phyloP scores from a whole-genome alignment of 2,888 invertebrate species.

The Athalia rosae region DNA sequence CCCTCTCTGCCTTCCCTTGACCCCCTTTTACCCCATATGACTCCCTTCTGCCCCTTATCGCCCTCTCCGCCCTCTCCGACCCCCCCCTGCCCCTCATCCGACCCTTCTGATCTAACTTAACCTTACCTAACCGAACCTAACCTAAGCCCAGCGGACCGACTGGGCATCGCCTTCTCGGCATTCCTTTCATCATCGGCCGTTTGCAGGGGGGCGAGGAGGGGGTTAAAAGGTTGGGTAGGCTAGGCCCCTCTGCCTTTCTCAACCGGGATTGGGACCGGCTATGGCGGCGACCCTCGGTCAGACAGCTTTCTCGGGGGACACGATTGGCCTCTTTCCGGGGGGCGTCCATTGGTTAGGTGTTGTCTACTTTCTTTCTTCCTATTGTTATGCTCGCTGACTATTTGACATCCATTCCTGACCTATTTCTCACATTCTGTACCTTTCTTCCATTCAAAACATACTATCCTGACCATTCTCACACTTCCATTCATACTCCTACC shows the following conservation, averaged over 20 bases:
- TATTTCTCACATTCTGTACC: too few species aligned
- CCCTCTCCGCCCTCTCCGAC: too few species aligned
- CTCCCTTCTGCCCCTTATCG: too few species aligned
- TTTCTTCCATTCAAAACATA: background rate
- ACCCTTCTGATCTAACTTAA: too few species aligned
- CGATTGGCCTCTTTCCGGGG: background rate
- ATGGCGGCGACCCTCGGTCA: conserved; percentile 10
- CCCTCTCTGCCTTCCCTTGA: too few species aligned
- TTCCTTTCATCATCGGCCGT: background rate
- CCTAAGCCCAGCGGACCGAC: background rate
- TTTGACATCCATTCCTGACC: too few species aligned
- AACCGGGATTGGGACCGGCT: conserved; percentile 20
- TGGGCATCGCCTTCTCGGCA: conserved; percentile 11
- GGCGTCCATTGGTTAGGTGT: background rate
- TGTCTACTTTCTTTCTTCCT: too few species aligned
- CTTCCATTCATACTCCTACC: background rate
- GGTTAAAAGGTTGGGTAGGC: conserved; percentile 11
- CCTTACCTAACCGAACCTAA: too few species aligned
- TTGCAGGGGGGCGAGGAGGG: background rate
- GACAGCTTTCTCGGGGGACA: background rate
- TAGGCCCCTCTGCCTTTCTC: conserved; percentile 17
- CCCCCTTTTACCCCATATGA: too few species aligned
- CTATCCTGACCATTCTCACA: background rate
- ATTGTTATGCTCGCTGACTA: too few species aligned
- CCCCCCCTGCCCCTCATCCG: too few species aligned